Evolutionary conservation across 92 coral and sea anemone genomes (phyloP).

Genomic region (Chrysogorgia sp.): DNA sequence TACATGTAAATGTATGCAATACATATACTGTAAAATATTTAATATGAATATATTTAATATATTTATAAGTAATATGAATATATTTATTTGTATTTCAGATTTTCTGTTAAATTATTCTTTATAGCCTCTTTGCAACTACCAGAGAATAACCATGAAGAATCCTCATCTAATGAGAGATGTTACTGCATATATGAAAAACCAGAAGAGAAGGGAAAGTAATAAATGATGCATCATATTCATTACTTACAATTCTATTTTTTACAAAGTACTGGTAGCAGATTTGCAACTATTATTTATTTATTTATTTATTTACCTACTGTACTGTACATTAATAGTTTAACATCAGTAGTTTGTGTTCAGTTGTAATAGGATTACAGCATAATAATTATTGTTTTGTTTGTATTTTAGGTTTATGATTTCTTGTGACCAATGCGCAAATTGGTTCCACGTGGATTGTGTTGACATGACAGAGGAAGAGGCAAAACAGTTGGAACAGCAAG

Average conservation of each 20-base stretch:
- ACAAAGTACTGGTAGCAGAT: too few relatives aligned
- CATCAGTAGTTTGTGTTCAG: neutral
- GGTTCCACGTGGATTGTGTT: slow-evolving; percentile 54
- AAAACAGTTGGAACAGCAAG: neutral
- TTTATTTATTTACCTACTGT: too few relatives aligned
- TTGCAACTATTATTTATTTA: too few relatives aligned
- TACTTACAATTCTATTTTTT: too few relatives aligned
- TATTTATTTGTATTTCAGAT: neutral
- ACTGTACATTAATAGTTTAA: too few relatives aligned
- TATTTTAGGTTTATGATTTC: slow-evolving; percentile 45
- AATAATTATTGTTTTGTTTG: neutral
- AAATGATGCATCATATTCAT: neutral
- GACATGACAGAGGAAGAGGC: slow-evolving; percentile 33
- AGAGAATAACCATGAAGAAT: neutral
- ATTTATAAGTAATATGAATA: too few relatives aligned
- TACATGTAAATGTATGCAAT: neutral
- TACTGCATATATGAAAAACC: slow-evolving; percentile 41
- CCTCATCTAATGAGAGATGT: neutral
- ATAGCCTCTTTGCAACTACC: neutral
- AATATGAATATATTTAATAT: neutral
- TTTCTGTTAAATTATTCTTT: neutral
- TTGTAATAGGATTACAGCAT: neutral
- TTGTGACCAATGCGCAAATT: slow-evolving; percentile 46
- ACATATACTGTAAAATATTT: too few relatives aligned
- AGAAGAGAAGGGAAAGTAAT: slow-evolving; percentile 55